Conservation (phyloP, 1,140 invertebrate species). For the Prorops nasuta region DNA sequence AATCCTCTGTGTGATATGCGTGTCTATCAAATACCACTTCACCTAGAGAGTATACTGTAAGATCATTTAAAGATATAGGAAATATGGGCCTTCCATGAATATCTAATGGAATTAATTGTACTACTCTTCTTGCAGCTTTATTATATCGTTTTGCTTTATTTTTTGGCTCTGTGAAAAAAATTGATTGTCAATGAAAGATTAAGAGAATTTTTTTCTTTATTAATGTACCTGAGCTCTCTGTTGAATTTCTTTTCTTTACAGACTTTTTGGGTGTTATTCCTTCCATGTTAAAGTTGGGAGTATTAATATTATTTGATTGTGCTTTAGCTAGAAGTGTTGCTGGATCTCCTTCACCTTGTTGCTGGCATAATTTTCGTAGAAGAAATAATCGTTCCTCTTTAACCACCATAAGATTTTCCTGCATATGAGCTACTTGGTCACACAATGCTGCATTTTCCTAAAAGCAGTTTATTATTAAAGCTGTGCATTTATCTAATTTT, state of each 20-base stretch:
- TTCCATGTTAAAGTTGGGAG: conserved; percentile 30
- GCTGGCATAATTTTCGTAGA: conserved; percentile 65
- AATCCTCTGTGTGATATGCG: conserved; percentile 70
- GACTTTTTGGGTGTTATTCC: conserved; percentile 37
- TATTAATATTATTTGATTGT: conserved; percentile 38
- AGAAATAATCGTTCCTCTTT: conserved; percentile 77
- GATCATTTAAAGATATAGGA: conserved; percentile 69
- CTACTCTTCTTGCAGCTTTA: conserved; percentile 46
- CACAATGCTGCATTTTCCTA: conserved; percentile 80
- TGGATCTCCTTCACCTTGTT: conserved; percentile 62
- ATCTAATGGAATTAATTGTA: conserved; percentile 69
- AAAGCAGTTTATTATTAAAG: conserved; percentile 17
- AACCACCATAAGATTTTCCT: conserved; percentile 71
- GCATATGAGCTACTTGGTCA: conserved; percentile 75
- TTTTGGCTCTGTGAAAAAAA: conserved; percentile 34
- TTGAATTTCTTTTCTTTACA: conserved; percentile 38
- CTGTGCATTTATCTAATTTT: conserved; percentile 12
- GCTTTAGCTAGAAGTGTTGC: conserved; percentile 31
- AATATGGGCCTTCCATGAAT: conserved; percentile 69
- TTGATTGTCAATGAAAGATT: conserved; percentile 1
- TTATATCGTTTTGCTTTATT: conserved; percentile 39
- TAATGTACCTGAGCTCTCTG: conserved; percentile 26
- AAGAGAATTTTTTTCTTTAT: not conserved
- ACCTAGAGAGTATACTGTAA: conserved; percentile 76
- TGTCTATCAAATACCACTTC: conserved; percentile 71